phyloP scores from a whole-genome alignment of 2,113 vertebrate species.

The Atrichornis clamosus region DNA sequence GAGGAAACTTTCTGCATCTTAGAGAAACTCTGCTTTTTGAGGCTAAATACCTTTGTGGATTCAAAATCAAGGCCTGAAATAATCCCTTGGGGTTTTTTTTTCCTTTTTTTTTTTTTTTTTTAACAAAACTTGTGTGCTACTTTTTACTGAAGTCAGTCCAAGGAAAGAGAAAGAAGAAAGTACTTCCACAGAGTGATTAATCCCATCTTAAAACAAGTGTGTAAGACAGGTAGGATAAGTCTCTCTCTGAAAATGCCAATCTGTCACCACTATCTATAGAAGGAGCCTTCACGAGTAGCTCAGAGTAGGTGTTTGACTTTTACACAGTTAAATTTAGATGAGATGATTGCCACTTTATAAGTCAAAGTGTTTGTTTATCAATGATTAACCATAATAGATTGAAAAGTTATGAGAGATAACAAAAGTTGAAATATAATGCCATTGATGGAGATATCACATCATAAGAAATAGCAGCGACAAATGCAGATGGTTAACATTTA shows the following conservation, averaged over 20 bases:
- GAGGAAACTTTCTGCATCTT: not conserved
- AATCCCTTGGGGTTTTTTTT: rapidly evolving
- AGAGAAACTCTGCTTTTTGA: not conserved
- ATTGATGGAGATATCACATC: conserved; percentile 61
- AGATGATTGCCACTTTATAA: conserved; percentile 63
- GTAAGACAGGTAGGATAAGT: conserved; percentile 66
- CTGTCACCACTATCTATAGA: conserved; percentile 68
- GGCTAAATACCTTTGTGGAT: not conserved
- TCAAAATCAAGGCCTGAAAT: not conserved
- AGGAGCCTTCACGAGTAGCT: conserved; percentile 57
- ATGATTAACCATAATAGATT: conserved; percentile 68
- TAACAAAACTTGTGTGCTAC: not conserved
- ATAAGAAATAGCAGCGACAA: conserved; percentile 61
- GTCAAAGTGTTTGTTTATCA: conserved; percentile 72
- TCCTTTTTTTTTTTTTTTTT: not conserved
- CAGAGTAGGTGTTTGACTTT: conserved; percentile 70
- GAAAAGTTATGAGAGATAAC: conserved; percentile 60
- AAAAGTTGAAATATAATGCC: conserved; percentile 43
- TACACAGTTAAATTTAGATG: conserved; percentile 61
- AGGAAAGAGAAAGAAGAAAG: conserved; percentile 15
- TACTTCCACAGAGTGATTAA: conserved; percentile 33
- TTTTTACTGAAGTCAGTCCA: not conserved
- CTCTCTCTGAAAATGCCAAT: conserved; percentile 60
- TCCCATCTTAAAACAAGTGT: conserved; percentile 52
- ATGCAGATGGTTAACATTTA: conserved; percentile 78